Percentiles rank a stretch among this genome's conserved stretches.
These are phyloP conservation scores for Macroglossus sobrinus DNA, from an alignment of 2,113 vertebrate species.

Conservation along the genomic window DNA sequence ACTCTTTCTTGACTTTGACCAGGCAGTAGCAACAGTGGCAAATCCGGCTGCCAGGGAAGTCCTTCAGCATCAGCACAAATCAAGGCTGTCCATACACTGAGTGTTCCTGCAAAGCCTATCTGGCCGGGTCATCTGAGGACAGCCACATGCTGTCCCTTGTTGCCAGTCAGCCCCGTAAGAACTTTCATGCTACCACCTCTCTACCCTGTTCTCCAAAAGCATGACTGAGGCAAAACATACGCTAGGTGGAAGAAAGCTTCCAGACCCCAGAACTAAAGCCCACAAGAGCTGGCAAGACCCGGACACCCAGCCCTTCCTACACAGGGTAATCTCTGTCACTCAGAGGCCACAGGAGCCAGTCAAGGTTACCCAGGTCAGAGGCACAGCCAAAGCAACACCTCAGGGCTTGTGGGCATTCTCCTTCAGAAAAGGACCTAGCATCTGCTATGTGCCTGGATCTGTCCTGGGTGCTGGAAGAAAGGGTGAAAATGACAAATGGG, in stretches of 20 bases:
- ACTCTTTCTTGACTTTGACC: not conserved
- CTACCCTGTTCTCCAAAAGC: not conserved
- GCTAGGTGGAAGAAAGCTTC: not conserved
- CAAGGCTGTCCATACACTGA: not conserved
- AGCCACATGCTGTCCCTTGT: not conserved
- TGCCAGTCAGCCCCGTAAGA: not conserved
- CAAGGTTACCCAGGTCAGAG: not conserved
- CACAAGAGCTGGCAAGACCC: rapidly evolving
- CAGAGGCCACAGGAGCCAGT: not conserved
- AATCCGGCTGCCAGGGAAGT: not conserved
- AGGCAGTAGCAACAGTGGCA: not conserved
- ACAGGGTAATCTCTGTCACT: not conserved
- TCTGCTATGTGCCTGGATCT: not conserved
- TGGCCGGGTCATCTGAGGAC: slow-evolving; percentile 28
- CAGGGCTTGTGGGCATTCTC: not conserved
- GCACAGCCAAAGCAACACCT: not conserved
- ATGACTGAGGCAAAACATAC: not conserved
- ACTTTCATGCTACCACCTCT: not conserved
- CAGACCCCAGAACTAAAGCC: not conserved
- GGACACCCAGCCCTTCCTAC: not conserved
- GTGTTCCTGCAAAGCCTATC: not conserved
- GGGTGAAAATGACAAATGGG: not conserved
- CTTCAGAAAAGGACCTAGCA: not conserved
- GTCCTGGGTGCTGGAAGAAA: not conserved
- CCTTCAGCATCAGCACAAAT: slow-evolving; percentile 39